Evolutionary conservation across 35 echinoderm and acorn worm genomes (phyloP).

Genomic region (Ophiothrix spiculata): DNA sequence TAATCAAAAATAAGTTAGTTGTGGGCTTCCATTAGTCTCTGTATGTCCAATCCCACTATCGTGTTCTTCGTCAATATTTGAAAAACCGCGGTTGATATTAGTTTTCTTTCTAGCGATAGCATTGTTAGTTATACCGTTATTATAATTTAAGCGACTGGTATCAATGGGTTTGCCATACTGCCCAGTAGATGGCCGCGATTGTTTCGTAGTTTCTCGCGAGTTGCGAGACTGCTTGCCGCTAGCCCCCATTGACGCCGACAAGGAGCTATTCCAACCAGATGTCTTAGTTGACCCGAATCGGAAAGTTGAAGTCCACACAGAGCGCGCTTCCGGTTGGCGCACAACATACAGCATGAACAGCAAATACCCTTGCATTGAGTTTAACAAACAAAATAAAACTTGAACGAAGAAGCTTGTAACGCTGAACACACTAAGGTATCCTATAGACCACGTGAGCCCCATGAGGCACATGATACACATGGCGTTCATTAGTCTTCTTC

Average conservation of each 20-base stretch:
- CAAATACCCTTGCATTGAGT: constrained; percentile 58
- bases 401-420: constrained; percentile 36
- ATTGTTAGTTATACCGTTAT: not conserved
- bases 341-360: constrained; percentile 63
- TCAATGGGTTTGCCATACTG: not conserved
- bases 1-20: no score
- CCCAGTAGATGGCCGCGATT: not conserved
- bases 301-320: not conserved
- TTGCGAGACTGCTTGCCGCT: no score
- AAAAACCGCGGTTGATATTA: no score
- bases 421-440: constrained; percentile 28
- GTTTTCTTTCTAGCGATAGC: no score
- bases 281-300: not conserved
- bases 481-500: constrained; percentile 19
- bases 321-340: constrained; percentile 26
- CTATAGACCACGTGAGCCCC: constrained; percentile 56
- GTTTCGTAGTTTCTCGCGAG: no score
- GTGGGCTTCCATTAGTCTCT: no score
- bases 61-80: no score
- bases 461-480: constrained; percentile 44
- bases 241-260: not conserved
- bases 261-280: not conserved
- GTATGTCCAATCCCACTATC: no score
- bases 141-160: not conserved
- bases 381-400: constrained; percentile 46